phyloP scores from a whole-genome alignment of 2,797 vertebrate genomes.

The Gallirallus australis region DNA sequence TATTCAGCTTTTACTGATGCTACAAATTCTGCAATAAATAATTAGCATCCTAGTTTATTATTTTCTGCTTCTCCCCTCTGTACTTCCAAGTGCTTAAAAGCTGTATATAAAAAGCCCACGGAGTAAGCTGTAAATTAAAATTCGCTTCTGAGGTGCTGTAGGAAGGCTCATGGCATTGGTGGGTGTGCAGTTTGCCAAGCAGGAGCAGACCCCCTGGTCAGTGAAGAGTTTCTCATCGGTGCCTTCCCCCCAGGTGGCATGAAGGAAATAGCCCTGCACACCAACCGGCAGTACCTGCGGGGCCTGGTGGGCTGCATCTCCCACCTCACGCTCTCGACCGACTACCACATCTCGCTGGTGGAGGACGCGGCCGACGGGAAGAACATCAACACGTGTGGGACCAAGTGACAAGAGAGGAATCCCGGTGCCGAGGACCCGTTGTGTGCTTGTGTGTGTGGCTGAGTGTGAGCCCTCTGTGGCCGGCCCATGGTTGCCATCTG shows the following conservation, averaged over 20 bases:
- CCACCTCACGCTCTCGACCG: slow-evolving; percentile 95
- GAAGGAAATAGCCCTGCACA: slow-evolving; percentile 94
- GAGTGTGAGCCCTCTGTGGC: not conserved
- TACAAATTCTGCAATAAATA: not conserved
- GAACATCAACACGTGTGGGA: slow-evolving; percentile 96
- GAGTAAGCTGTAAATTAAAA: not conserved
- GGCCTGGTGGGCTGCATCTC: slow-evolving; percentile 96
- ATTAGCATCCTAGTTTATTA: not conserved
- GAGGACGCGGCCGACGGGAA: slow-evolving; percentile 93
- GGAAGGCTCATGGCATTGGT: not conserved
- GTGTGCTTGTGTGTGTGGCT: not conserved
- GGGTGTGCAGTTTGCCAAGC: not conserved
- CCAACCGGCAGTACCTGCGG: slow-evolving; percentile 89
- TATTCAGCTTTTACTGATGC: not conserved
- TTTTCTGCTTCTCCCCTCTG: not conserved
- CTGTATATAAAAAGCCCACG: not conserved
- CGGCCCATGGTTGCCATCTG: not conserved
- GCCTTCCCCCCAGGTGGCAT: slow-evolving; percentile 87
- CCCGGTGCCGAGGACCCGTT: not conserved
- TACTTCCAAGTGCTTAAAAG: not conserved
- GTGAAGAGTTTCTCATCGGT: not conserved
- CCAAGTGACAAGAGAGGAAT: slow-evolving; percentile 77
- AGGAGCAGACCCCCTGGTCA: rapidly evolving
- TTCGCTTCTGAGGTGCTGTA: not conserved
- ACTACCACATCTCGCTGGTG: slow-evolving; percentile 93